Conservation (phyloP, 2,888 invertebrate species). For the Cephus sareptanus region DNA sequence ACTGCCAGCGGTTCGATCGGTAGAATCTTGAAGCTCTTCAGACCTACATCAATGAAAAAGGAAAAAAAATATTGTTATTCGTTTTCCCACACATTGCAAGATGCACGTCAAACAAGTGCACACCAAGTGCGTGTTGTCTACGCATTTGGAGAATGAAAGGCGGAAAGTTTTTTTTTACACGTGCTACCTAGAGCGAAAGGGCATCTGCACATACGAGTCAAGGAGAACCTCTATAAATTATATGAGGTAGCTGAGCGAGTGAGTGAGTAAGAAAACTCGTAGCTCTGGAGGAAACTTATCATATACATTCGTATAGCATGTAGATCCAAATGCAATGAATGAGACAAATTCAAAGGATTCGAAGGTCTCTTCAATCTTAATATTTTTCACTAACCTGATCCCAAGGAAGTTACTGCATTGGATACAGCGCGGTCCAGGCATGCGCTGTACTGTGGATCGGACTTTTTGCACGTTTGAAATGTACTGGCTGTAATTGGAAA, state of each 20-base stretch:
- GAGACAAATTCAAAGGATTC: not conserved
- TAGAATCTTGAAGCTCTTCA: conserved; percentile 71
- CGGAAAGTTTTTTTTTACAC: conserved; percentile 23
- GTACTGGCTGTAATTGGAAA: conserved; percentile 34
- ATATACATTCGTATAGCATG: not conserved
- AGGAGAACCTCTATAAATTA: conserved; percentile 45
- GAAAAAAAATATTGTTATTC: conserved; percentile 9
- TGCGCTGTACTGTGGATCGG: conserved; percentile 70
- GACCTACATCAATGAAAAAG: conserved; percentile 65
- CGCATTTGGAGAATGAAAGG: conserved; percentile 15
- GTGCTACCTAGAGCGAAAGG: conserved; percentile 32
- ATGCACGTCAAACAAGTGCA: not conserved
- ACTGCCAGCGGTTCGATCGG: conserved; percentile 74
- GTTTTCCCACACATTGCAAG: not conserved
- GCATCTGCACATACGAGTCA: conserved; percentile 30
- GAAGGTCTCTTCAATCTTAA: not conserved
- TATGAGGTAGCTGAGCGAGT: conserved; percentile 20
- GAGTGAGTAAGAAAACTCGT: conserved; percentile 19
- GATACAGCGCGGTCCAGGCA: conserved; percentile 72
- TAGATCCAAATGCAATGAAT: not conserved
- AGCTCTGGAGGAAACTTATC: conserved; percentile 27
- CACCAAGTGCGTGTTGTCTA: not conserved
- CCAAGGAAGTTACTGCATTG: conserved; percentile 70
- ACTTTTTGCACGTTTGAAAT: conserved; percentile 71
- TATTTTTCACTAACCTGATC: conserved; percentile 67